phyloP scores from a whole-genome alignment of 2,797 vertebrate species.

The Rachycentron canadum region DNA sequence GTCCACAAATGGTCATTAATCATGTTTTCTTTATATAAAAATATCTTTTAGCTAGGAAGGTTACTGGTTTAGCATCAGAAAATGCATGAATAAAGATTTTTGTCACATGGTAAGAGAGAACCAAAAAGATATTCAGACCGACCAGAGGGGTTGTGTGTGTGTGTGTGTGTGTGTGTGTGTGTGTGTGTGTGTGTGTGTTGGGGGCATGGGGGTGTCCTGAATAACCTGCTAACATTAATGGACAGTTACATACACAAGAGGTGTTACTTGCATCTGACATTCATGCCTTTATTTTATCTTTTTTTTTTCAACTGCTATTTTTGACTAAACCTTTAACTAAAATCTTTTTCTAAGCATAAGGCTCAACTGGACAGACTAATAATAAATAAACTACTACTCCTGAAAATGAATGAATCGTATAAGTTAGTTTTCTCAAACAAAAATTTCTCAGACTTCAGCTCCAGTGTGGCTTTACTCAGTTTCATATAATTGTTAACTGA shows the following conservation, averaged over 20 bases:
- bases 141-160: no score
- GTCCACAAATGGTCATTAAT: conserved; percentile 68
- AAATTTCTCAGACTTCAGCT: not conserved
- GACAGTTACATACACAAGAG: conserved; percentile 32
- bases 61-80: not conserved
- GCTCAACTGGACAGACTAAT: not conserved
- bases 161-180: no score
- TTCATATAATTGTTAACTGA: not conserved
- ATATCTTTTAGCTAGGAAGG: not conserved
- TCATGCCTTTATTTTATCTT: conserved; percentile 34
- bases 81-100: not conserved
- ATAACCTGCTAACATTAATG: conserved; percentile 39
- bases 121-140: not conserved
- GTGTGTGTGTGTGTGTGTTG: no score
- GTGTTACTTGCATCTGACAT: not conserved
- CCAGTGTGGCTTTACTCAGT: not conserved
- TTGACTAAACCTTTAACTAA: no score
- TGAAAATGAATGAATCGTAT: not conserved
- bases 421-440: no score
- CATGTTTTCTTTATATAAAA: conserved; percentile 37
- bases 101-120: not conserved
- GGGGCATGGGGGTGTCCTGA: not conserved
- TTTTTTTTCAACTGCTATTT: not conserved
- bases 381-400: not conserved
- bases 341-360: not conserved